Percentiles rank a stretch among this genome's conserved stretches.
phyloP scores from a whole-genome alignment of 1,140 invertebrate genomes.

The Cepaea nemoralis region DNA sequence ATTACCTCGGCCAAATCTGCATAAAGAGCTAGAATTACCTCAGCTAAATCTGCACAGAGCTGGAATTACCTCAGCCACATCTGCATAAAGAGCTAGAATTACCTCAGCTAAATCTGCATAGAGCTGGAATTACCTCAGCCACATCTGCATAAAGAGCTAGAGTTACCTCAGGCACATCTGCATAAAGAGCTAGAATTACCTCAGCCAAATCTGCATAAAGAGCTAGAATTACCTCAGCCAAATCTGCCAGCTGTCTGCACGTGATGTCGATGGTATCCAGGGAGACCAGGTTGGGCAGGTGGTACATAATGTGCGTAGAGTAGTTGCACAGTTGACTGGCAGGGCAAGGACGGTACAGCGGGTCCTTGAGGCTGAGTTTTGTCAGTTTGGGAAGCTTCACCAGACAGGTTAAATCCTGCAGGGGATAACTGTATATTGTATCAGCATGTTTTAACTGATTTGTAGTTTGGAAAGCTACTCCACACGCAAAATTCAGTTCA shows the following conservation, averaged over 20 bases:
- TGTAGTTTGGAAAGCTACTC: too few relatives aligned
- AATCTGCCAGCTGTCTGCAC: constrained; percentile 62
- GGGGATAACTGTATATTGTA: neutral
- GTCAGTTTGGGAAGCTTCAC: constrained; percentile 60
- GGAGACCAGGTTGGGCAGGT: constrained; percentile 64
- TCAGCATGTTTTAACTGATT: too few relatives aligned
- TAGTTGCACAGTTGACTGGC: constrained; percentile 70
- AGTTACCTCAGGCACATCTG: too few relatives aligned
- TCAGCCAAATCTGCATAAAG: too few relatives aligned
- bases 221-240: constrained; percentile 65
- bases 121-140: too few relatives aligned
- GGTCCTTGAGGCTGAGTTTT: constrained; percentile 67
- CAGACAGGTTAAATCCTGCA: constrained; percentile 68
- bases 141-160: too few relatives aligned
- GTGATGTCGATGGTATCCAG: constrained; percentile 68
- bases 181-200: too few relatives aligned
- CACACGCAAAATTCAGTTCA: too few relatives aligned
- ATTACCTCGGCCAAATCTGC: too few relatives aligned
- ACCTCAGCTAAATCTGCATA: too few relatives aligned
- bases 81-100: too few relatives aligned
- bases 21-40: constrained; percentile 59
- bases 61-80: too few relatives aligned
- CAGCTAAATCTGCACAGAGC: constrained; percentile 67
- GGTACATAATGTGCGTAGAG: constrained; percentile 69
- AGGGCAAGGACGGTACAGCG: constrained; percentile 63